Conservation (phyloP, 1,140 invertebrate species). For the Temnothorax nylanderi region DNA sequence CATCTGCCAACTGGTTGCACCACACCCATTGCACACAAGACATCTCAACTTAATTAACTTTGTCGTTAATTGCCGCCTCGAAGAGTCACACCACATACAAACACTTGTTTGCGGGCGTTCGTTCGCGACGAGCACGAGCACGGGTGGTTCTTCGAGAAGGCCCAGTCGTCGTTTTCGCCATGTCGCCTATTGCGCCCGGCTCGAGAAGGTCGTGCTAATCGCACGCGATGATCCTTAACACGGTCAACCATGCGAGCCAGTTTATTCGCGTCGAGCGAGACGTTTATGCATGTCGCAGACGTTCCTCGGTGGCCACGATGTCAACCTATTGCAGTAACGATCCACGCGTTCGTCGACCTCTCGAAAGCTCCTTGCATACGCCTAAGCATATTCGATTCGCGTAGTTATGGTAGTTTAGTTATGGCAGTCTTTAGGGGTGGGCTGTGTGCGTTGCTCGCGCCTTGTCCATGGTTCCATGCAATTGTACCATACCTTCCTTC, state of each 20-base stretch:
- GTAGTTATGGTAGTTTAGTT: neutral
- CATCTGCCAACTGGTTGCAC: conserved; percentile 28
- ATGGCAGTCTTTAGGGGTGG: conserved; percentile 24
- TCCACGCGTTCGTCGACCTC: conserved; percentile 19
- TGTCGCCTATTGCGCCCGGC: neutral
- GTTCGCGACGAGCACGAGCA: neutral
- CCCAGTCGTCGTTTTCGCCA: conserved; percentile 2
- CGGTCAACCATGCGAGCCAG: neutral
- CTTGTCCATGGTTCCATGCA: conserved; percentile 3
- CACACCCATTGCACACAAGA: conserved; percentile 41
- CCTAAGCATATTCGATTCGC: conserved; percentile 24
- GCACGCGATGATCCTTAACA: conserved; percentile 11
- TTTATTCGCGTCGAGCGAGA: neutral
- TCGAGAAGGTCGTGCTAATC: conserved; percentile 1
- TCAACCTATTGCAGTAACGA: conserved; percentile 2
- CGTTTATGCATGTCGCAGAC: neutral
- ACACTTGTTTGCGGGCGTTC: neutral
- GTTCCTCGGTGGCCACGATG: conserved; percentile 1
- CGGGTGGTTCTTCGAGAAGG: neutral
- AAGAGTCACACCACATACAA: conserved; percentile 21
- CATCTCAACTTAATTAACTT: conserved; percentile 2
- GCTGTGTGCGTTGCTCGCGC: neutral
- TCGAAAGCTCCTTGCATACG: neutral
- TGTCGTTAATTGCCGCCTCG: conserved; percentile 46
- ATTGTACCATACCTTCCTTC: conserved; percentile 19